These are phyloP conservation scores for Neotragus pygmaeus DNA, from an alignment of 2,113 vertebrate species.

Conservation along the genomic window DNA sequence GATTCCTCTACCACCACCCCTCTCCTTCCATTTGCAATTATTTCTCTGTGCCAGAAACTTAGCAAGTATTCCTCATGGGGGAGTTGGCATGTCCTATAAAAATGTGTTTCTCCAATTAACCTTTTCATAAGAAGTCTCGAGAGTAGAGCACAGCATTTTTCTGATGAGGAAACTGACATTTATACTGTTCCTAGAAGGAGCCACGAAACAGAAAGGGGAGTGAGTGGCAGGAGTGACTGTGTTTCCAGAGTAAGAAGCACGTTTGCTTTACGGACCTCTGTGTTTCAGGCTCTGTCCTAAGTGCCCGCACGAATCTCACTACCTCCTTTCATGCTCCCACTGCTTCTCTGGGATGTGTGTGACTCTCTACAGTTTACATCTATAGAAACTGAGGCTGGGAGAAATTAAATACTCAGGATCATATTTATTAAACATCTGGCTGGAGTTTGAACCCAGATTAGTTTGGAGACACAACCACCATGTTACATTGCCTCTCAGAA, in stretches of 20 bases:
- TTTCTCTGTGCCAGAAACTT: conserved; percentile 62
- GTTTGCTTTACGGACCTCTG: rapidly evolving
- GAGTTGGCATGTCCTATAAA: conserved; percentile 22
- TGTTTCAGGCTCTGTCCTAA: not conserved
- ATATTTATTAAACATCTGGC: not conserved
- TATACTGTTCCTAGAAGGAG: not conserved
- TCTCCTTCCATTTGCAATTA: conserved; percentile 1
- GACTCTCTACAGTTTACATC: not conserved
- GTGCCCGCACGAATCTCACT: rapidly evolving
- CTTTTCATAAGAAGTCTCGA: conserved; percentile 47
- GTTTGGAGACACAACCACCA: not conserved
- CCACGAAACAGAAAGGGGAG: not conserved
- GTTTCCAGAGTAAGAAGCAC: rapidly evolving
- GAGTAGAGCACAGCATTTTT: not conserved
- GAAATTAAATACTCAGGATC: not conserved
- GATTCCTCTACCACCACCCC: conserved; percentile 23
- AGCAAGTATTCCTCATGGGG: conserved; percentile 63
- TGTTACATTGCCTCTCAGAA: not conserved
- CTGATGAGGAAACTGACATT: not conserved
- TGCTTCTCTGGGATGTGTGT: not conserved
- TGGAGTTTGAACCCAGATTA: not conserved
- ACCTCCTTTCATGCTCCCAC: not conserved
- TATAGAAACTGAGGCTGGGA: not conserved
- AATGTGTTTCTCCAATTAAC: conserved; percentile 63
- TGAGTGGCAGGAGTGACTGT: not conserved